Percentiles rank a stretch among this genome's conserved stretches.
Evolutionary conservation across 2,888 invertebrate species (phyloP).

Genomic region (Lathronympha strigana): DNA sequence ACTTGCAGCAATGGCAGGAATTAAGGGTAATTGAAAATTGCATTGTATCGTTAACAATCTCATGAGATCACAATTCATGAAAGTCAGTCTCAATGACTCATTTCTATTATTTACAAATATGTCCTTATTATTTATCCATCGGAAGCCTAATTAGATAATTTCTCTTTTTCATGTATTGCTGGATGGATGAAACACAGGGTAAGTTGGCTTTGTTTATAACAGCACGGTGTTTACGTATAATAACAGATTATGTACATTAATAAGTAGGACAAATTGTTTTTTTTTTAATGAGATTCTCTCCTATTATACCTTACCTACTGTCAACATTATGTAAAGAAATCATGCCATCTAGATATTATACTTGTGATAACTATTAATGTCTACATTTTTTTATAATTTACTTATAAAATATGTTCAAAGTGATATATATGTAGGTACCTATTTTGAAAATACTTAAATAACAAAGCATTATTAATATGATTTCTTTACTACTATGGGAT

Average conservation of each 20-base stretch:
- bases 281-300: conserved; percentile 6
- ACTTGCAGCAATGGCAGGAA: conserved; percentile 72
- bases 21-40: conserved; percentile 69
- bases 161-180: conserved; percentile 49
- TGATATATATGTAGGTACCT: conserved; percentile 28
- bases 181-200: conserved; percentile 36
- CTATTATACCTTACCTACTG: neutral
- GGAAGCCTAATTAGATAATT: conserved; percentile 44
- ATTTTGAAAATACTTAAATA: no score
- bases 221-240: neutral
- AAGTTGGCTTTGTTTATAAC: conserved; percentile 22
- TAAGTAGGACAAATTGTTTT: conserved; percentile 12
- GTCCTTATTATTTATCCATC: conserved; percentile 42
- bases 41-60: conserved; percentile 1
- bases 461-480: no score
- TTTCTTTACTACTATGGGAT: no score
- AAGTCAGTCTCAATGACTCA: conserved; percentile 63
- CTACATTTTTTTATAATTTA: neutral
- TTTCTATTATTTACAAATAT: conserved; percentile 69
- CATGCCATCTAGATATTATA: conserved; percentile 18
- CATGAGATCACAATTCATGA: conserved; percentile 24
- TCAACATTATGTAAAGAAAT: neutral
- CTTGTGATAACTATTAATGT: neutral
- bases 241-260: neutral
- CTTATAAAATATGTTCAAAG: conserved; percentile 3